Conservation (phyloP, 2,113 vertebrate species). For the Chloroceryle aenea region DNA sequence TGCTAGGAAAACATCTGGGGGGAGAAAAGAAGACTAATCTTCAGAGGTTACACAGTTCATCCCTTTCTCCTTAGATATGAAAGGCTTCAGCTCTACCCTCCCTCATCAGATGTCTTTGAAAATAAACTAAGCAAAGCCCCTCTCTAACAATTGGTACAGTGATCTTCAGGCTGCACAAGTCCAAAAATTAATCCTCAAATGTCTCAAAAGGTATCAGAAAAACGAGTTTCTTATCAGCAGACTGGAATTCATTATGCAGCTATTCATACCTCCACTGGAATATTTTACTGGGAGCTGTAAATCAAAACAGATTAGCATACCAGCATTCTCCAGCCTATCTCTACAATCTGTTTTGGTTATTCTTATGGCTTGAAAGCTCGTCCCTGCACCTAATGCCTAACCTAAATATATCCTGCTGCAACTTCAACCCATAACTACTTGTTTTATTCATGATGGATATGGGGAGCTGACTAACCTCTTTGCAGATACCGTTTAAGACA, state of each 20-base stretch:
- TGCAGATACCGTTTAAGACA: background rate
- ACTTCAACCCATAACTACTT: background rate
- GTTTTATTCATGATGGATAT: background rate
- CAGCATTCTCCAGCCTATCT: background rate
- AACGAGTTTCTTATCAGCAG: background rate
- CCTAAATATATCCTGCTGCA: background rate
- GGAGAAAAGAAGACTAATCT: no score
- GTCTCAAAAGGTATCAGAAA: background rate
- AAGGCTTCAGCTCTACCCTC: background rate
- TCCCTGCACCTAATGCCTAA: background rate
- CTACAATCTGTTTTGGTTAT: background rate
- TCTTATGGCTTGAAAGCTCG: background rate
- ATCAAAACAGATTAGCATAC: background rate
- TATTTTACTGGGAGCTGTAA: background rate
- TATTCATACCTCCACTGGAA: background rate
- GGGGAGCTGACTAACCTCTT: background rate
- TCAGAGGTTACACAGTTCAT: background rate
- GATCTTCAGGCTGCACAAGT: background rate
- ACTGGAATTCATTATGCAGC: background rate
- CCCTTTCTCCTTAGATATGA: background rate
- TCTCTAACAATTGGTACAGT: background rate
- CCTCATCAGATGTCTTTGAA: background rate
- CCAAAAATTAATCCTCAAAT: background rate
- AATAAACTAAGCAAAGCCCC: background rate
- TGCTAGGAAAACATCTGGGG: background rate